phyloP scores from a whole-genome alignment of 2,113 vertebrate genomes.

The Ciconia boyciana region DNA sequence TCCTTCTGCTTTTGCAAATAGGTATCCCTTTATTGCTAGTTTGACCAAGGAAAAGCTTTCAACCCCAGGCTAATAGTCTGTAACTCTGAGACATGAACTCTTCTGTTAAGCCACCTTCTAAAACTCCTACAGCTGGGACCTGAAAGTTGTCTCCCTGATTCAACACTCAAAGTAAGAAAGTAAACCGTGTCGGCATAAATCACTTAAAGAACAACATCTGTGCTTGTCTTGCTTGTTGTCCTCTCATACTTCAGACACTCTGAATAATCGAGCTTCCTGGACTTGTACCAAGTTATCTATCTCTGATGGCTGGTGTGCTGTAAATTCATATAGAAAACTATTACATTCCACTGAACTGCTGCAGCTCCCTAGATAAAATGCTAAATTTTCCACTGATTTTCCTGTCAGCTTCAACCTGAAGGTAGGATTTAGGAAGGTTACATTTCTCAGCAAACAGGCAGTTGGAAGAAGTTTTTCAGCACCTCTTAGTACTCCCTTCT shows the following conservation, averaged over 20 bases:
- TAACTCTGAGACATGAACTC: neutral
- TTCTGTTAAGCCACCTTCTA: neutral
- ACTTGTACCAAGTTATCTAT: constrained; percentile 43
- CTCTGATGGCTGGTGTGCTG: neutral
- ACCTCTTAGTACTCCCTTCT: neutral
- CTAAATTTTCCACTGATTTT: constrained; percentile 56
- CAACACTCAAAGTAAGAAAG: constrained; percentile 17
- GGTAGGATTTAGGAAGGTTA: constrained; percentile 56
- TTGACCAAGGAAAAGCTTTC: neutral
- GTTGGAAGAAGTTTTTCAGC: constrained; percentile 6
- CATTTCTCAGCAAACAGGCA: constrained; percentile 12
- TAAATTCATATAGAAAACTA: constrained; percentile 61
- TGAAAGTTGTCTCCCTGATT: neutral
- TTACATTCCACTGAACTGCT: constrained; percentile 42
- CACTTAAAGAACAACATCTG: constrained; percentile 38
- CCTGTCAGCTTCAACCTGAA: constrained; percentile 51
- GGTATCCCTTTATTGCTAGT: neutral
- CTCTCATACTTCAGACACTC: constrained; percentile 1
- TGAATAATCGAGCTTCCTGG: constrained; percentile 29
- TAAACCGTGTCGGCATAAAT: constrained; percentile 42
- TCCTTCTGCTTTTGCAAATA: neutral
- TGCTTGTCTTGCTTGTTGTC: constrained; percentile 35
- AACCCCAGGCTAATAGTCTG: neutral
- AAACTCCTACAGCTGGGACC: neutral
- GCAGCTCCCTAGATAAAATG: constrained; percentile 51